Percentiles rank a stretch among this genome's conserved stretches.
These are phyloP conservation scores for Ornithorhynchus anatinus DNA, from an alignment of 2,113 vertebrate genomes.

Conservation along the genomic window DNA sequence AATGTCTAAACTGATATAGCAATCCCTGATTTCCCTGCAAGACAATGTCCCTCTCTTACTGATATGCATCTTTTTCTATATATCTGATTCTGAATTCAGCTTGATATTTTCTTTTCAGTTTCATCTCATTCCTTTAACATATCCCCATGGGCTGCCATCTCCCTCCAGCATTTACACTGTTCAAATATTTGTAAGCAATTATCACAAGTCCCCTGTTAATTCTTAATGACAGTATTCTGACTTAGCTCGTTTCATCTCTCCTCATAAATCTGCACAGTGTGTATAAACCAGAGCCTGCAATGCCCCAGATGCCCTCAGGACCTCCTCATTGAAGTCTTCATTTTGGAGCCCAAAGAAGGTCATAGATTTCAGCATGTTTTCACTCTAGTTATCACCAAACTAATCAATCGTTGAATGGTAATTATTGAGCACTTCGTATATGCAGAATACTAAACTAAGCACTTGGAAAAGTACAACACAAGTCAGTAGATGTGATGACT, in stretches of 20 bases:
- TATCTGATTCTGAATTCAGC: not conserved
- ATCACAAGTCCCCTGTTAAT: not conserved
- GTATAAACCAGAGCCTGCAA: not conserved
- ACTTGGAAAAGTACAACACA: too few species aligned
- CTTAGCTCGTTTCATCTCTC: not conserved
- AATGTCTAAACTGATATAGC: not conserved
- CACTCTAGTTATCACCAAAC: too few species aligned
- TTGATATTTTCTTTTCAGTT: not conserved
- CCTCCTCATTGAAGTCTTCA: not conserved
- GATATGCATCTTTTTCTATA: not conserved
- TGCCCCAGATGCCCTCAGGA: not conserved
- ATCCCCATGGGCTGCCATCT: not conserved
- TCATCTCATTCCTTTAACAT: not conserved
- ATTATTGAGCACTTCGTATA: too few species aligned
- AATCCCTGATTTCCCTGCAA: not conserved
- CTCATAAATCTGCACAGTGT: slow-evolving; percentile 10
- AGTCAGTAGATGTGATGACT: too few species aligned
- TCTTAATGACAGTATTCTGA: not conserved
- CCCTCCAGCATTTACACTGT: slow-evolving; percentile 3
- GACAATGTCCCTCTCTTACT: too few species aligned
- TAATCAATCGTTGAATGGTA: too few species aligned
- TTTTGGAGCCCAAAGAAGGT: not conserved
- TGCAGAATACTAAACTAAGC: too few species aligned
- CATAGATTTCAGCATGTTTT: too few species aligned
- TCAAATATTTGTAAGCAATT: not conserved